A percentile compares a stretch with the other conserved stretches of the same genome.
Evolutionary conservation across 2,888 invertebrate genomes (phyloP).

Genomic region (Stegophylla sp.): DNA sequence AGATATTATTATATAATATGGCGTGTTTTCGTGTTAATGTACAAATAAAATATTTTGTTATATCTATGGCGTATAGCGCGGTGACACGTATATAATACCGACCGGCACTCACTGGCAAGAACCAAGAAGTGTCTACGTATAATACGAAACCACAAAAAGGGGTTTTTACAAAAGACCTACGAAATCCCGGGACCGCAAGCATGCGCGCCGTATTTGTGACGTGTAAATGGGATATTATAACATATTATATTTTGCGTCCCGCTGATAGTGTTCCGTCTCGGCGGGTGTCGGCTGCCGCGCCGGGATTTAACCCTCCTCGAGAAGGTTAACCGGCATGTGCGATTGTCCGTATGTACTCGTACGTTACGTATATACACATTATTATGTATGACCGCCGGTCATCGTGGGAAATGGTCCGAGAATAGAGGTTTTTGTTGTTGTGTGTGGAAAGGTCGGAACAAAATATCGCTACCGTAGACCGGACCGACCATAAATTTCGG

Average conservation of each 20-base stretch:
- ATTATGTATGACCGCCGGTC: conserved; percentile 19
- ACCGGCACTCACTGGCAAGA: background rate
- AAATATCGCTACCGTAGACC: conserved; percentile 32
- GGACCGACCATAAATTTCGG: conserved; percentile 32
- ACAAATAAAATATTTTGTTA: no score
- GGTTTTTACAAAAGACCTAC: conserved; percentile 46
- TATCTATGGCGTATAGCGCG: background rate
- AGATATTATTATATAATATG: no score
- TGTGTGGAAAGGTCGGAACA: conserved; percentile 10
- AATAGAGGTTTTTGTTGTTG: conserved; percentile 29
- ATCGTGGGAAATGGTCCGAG: conserved; percentile 51
- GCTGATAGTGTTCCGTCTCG: conserved; percentile 43
- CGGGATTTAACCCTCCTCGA: conserved; percentile 41
- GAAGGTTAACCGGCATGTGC: conserved; percentile 20
- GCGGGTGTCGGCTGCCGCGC: conserved; percentile 49
- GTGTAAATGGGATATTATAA: background rate
- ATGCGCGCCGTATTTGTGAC: background rate
- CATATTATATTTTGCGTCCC: conserved; percentile 5
- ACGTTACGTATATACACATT: no score
- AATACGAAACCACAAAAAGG: conserved; percentile 45
- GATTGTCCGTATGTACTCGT: conserved; percentile 17
- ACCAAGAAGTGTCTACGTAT: no score
- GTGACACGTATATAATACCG: conserved; percentile 1
- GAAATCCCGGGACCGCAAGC: conserved; percentile 15
- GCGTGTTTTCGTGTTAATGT: no score